Evolutionary conservation across 1,140 invertebrate genomes (phyloP).

Genomic region (Palaemon carinicauda): DNA sequence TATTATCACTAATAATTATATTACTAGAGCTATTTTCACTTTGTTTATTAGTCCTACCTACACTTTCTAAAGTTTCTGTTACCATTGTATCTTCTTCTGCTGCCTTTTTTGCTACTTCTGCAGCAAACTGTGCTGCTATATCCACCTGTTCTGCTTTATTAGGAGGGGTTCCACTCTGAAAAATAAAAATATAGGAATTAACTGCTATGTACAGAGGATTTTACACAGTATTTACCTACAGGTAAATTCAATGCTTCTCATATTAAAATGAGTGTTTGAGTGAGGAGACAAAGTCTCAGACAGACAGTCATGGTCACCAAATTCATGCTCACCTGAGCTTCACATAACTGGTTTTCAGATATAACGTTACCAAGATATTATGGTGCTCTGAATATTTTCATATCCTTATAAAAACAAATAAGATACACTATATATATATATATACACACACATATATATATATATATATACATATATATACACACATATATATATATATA

Average conservation of each 20-base stretch:
- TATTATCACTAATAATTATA: constrained; percentile 52
- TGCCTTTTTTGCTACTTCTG: constrained; percentile 46
- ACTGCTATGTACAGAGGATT: not conserved
- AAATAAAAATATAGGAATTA: not conserved
- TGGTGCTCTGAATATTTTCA: too few species aligned
- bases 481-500: too few species aligned
- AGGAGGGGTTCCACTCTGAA: constrained; percentile 48
- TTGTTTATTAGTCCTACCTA: constrained; percentile 55
- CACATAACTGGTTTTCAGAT: not conserved
- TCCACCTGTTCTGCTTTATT: constrained; percentile 31
- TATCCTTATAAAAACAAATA: too few species aligned
- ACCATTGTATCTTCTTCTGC: constrained; percentile 46
- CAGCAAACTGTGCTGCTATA: constrained; percentile 46
- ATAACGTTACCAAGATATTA: too few species aligned
- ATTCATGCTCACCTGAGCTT: not conserved
- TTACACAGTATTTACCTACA: too few species aligned
- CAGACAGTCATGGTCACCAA: too few species aligned
- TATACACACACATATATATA: too few species aligned
- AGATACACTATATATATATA: too few species aligned
- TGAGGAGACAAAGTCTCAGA: too few species aligned
- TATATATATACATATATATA: too few species aligned
- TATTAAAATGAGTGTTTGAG: too few species aligned
- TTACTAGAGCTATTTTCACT: constrained; percentile 51
- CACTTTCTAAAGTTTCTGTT: constrained; percentile 28
- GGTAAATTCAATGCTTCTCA: too few species aligned